Conservation (phyloP, 2,113 vertebrate species). For the Alectura lathami region DNA sequence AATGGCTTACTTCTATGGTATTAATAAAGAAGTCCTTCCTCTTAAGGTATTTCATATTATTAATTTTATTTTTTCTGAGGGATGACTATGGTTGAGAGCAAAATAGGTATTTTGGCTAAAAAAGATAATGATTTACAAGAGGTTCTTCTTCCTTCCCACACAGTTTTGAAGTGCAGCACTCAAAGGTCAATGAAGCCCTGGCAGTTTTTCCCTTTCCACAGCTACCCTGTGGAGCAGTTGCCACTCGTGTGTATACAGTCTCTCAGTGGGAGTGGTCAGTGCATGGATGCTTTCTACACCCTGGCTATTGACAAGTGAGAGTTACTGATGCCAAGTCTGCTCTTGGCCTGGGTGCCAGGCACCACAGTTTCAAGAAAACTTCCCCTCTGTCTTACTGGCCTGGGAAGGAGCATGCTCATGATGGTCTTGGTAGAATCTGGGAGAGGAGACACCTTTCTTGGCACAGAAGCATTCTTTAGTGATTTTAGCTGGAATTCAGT, state of each 20-base stretch:
- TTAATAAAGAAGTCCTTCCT: conserved; percentile 89
- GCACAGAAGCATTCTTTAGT: background rate
- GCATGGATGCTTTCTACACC: background rate
- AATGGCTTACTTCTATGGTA: conserved; percentile 85
- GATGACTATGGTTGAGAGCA: background rate
- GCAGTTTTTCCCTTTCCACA: background rate
- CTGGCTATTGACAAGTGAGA: background rate
- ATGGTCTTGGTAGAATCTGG: background rate
- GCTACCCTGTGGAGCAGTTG: background rate
- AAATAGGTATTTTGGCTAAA: background rate
- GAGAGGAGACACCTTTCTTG: background rate
- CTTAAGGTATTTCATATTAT: conserved; percentile 78
- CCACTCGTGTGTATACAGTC: background rate
- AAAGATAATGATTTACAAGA: background rate
- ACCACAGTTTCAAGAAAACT: background rate
- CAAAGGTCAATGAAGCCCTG: background rate
- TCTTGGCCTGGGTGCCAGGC: background rate
- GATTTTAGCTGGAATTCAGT: background rate
- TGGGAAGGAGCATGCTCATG: background rate
- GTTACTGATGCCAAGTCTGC: background rate
- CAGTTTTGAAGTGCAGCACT: background rate
- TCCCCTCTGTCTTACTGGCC: background rate
- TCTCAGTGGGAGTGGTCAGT: background rate
- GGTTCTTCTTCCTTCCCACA: background rate
- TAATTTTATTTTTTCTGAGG: background rate